Evolutionary conservation across 2,888 invertebrate species (phyloP), one percentile per base, ranked within the genome.

Genomic region (Nomada flava): DNA sequence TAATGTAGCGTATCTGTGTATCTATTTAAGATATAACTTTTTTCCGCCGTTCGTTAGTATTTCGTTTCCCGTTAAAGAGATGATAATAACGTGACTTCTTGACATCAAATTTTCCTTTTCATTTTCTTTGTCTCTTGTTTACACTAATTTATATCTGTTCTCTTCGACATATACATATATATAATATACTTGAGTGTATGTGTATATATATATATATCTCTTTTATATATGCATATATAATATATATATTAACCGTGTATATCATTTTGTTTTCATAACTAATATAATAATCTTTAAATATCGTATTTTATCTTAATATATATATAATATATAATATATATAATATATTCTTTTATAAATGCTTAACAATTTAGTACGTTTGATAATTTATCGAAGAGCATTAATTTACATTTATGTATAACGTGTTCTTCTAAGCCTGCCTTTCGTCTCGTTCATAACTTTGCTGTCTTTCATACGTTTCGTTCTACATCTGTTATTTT

Each of bases 311-410:
- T 80, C 68, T 82, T 80, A 70, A 78, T 78, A 62, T 71, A 55
- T 82, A 76, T 85, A 73, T 75, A 59, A 53, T 81, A 60, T 81
- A 52, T 72, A 69, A 68, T 75, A 73, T 80, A 82, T 83, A 68
- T 82, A 82, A 76, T 80, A 81, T 82, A 79, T 76, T 79, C 63
- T 79, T 86, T 87, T 89, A 88, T 82, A 89, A 89, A 89, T 88
- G 89, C 87, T 89, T 90, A 89, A 89, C 88, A 89, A 90, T 90
- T 89, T 88, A 80, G 76, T 76, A 86, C 47, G 77, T 77, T 83
- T 82, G 76, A 86, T 74, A 79, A 71, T 84, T 83, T 86, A 79
- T 55, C 79, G 86, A 80, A 81, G 80, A 84, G 73, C 60, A 59
- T 74, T 70, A 85, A 86, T 82, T 71, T 82, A 87, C 73, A 88